Conservation (phyloP, 2,113 vertebrate species). For the Polypterus bichir region DNA sequence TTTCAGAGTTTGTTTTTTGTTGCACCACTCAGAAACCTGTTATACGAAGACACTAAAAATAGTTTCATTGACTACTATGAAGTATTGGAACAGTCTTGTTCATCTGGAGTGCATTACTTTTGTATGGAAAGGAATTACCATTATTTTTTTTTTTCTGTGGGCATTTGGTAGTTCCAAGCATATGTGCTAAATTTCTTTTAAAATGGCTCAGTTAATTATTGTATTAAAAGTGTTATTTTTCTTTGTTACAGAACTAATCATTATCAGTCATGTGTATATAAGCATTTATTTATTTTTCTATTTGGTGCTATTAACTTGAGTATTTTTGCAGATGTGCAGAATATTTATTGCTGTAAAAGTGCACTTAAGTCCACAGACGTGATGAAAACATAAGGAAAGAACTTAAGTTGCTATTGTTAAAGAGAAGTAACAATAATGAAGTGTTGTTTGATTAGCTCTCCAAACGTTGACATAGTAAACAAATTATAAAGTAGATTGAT, state of each 20-base stretch:
- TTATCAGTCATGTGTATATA: conserved; percentile 16
- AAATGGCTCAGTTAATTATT: background rate
- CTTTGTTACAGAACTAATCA: conserved; percentile 9
- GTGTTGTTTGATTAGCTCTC: no score
- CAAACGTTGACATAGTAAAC: no score
- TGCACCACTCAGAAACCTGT: no score
- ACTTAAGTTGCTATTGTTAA: no score
- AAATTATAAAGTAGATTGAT: no score
- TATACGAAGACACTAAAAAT: no score
- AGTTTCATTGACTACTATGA: no score
- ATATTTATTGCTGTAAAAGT: conserved; percentile 25
- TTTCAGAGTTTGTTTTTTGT: no score
- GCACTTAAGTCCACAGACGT: conserved; percentile 26
- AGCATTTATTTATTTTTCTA: conserved; percentile 31
- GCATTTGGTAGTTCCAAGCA: background rate
- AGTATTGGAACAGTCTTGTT: no score
- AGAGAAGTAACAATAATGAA: no score
- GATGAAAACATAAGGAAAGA: no score
- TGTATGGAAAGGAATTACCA: background rate
- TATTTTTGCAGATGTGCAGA: conserved; percentile 18
- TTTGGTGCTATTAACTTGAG: conserved; percentile 30
- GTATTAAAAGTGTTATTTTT: conserved; percentile 6
- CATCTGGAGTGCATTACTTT: background rate
- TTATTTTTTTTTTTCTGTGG: background rate
- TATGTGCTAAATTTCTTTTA: conserved; percentile 5